A percentile compares a stretch with the other conserved stretches of the same genome.
These are phyloP conservation scores for Siniperca obscura DNA, from an alignment of 2,797 vertebrate genomes.

Conservation along the genomic window DNA sequence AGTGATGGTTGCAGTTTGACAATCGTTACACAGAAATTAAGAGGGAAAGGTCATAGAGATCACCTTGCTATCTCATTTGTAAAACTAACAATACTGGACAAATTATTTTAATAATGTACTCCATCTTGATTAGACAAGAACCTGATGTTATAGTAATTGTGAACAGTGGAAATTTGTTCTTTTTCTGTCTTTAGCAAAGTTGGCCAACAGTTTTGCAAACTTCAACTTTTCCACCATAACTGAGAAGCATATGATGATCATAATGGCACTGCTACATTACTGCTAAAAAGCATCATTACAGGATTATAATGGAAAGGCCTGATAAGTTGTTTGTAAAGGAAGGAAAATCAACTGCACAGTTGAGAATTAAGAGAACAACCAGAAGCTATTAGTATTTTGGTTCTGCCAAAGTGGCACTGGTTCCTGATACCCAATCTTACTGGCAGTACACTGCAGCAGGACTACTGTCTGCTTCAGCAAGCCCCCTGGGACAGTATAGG, in stretches of 20 bases:
- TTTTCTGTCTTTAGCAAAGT: not conserved
- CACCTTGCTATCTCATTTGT: not conserved
- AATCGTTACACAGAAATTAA: not conserved
- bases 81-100: not conserved
- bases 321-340: constrained; percentile 36
- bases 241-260: constrained; percentile 20
- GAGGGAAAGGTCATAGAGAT: not conserved
- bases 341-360: constrained; percentile 15
- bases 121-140: constrained; percentile 1
- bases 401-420: constrained; percentile 29
- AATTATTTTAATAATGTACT: not conserved
- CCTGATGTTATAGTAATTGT: not conserved
- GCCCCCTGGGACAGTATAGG: constrained; percentile 7
- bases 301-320: constrained; percentile 31
- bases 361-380: constrained; percentile 19
- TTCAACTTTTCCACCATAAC: not conserved
- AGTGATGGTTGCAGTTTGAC: not conserved
- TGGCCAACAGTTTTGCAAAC: constrained; percentile 20
- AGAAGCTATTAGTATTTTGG: constrained; percentile 30
- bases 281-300: constrained; percentile 51
- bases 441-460: constrained; percentile 43
- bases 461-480: constrained; percentile 10
- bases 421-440: constrained; percentile 55
- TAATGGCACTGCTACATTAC: constrained; percentile 52
- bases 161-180: too few relatives aligned